Conservation (phyloP, 2,113 vertebrate species). For the Nyctibius bracteatus region DNA sequence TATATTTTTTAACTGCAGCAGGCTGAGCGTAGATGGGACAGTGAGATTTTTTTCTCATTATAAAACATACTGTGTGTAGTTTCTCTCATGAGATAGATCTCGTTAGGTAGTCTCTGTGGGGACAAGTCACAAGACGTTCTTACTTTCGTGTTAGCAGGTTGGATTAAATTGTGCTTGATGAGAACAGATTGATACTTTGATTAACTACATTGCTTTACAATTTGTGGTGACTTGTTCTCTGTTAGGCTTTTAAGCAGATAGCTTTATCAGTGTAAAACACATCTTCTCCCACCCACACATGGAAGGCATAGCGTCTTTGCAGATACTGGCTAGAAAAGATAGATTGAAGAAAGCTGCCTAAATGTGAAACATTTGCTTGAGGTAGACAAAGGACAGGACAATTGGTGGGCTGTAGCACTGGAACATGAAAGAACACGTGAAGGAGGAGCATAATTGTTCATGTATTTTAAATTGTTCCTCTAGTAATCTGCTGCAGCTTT, state of each 20-base stretch:
- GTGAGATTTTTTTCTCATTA: neutral
- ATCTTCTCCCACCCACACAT: neutral
- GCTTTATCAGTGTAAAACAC: neutral
- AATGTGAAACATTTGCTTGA: neutral
- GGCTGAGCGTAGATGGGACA: neutral
- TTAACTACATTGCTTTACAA: neutral
- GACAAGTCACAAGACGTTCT: neutral
- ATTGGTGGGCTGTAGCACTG: neutral
- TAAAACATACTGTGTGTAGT: neutral
- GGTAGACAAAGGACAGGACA: neutral
- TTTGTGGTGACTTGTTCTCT: neutral
- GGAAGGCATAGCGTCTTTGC: neutral
- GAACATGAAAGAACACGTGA: neutral
- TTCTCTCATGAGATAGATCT: neutral
- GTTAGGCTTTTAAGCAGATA: conserved; percentile 18
- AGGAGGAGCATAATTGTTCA: neutral
- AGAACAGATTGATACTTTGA: conserved; percentile 42
- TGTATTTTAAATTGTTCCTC: neutral
- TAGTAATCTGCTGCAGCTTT: neutral
- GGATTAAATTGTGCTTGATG: conserved; percentile 17
- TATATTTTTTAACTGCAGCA: neutral
- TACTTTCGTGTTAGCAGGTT: neutral
- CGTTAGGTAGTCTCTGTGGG: neutral
- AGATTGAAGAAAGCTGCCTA: neutral
- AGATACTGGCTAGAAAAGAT: neutral